Percentiles rank a stretch among this genome's conserved stretches.
Evolutionary conservation across 2,113 vertebrate genomes (phyloP).

Genomic region (Megaceryle maxima): DNA sequence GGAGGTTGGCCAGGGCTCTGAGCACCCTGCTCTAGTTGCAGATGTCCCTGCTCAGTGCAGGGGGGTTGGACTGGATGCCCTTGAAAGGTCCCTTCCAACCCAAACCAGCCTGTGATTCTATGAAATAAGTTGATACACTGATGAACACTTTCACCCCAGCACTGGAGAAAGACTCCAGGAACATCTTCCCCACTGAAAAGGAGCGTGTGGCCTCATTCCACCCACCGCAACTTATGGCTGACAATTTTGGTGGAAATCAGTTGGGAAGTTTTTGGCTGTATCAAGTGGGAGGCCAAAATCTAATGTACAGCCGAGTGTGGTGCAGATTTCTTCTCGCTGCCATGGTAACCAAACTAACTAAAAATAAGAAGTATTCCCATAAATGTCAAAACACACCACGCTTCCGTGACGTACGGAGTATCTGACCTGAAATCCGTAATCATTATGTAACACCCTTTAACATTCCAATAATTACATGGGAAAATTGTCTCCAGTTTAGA

Average conservation of each 20-base stretch:
- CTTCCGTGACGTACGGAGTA: not conserved
- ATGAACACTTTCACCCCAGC: not conserved
- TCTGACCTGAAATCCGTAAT: constrained; percentile 29
- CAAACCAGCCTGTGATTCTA: no score
- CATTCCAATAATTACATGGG: not conserved
- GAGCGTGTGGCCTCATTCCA: not conserved
- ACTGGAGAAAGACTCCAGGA: not conserved
- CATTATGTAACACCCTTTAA: not conserved
- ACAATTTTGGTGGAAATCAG: not conserved
- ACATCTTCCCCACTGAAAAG: not conserved
- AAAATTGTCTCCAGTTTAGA: not conserved
- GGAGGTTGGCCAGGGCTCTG: not conserved
- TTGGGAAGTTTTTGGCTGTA: not conserved
- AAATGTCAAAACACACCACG: constrained; percentile 57
- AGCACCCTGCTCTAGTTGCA: not conserved
- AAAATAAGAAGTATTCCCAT: constrained; percentile 63
- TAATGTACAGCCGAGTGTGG: not conserved
- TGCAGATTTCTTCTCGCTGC: constrained; percentile 26
- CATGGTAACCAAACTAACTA: constrained; percentile 66
- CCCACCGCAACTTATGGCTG: not conserved
- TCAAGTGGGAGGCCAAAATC: constrained; percentile 28
- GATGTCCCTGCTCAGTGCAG: not conserved
- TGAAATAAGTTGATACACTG: not conserved
- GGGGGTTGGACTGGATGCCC: not conserved
- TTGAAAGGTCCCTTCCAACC: not conserved